phyloP scores from a whole-genome alignment of 2,113 vertebrate species.

The Saiga tatarica region DNA sequence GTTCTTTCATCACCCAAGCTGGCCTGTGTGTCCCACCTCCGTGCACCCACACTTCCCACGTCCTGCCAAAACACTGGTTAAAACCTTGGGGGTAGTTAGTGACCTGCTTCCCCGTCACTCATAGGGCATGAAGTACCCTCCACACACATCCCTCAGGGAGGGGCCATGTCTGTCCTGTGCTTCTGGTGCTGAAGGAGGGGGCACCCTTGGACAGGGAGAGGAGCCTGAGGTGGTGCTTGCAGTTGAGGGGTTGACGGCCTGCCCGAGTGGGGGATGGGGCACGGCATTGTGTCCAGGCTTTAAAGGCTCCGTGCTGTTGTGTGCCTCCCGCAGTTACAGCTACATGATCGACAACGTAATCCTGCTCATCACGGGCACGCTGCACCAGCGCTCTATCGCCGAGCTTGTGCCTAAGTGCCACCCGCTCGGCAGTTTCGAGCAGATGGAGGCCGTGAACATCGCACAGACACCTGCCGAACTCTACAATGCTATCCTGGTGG shows the following conservation, averaged over 20 bases:
- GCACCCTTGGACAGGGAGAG: not conserved
- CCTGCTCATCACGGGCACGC: constrained; percentile 96
- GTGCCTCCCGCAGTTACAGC: constrained; percentile 89
- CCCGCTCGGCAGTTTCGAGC: constrained; percentile 97
- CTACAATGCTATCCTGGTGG: constrained; percentile 98
- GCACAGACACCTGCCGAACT: constrained; percentile 98
- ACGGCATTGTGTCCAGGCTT: not conserved
- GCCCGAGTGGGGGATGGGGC: not conserved
- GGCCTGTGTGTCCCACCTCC: not conserved
- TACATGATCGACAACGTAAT: constrained; percentile 99
- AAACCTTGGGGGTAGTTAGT: not conserved
- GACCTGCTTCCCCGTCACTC: not conserved
- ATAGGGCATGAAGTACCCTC: not conserved
- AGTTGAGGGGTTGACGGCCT: not conserved
- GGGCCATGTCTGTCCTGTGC: not conserved
- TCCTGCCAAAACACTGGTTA: not conserved
- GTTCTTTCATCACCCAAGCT: not conserved
- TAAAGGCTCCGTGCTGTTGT: not conserved
- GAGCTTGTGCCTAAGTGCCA: constrained; percentile 98
- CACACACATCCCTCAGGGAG: not conserved
- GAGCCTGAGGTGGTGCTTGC: not conserved
- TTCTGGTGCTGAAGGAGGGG: not conserved
- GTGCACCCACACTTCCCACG: not conserved
- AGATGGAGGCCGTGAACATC: constrained; percentile 99
- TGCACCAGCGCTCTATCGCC: constrained; percentile 96